Percentiles rank a stretch among this genome's conserved stretches.
phyloP scores from a whole-genome alignment of 1,140 invertebrate genomes.

The Trachymyrmex septentrionalis region DNA sequence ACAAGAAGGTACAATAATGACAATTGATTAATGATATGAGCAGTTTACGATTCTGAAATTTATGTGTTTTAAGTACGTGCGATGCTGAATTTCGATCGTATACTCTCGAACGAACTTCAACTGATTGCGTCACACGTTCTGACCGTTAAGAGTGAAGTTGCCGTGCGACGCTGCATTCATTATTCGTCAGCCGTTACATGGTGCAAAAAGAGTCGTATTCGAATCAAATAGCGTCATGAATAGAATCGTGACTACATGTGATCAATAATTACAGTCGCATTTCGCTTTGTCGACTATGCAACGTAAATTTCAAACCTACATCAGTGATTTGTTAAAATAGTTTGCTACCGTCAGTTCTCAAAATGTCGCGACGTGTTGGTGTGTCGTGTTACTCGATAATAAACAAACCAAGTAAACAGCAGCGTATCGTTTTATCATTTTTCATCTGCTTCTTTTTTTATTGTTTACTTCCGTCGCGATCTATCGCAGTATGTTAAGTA shows the following conservation, averaged over 20 bases:
- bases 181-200: background rate
- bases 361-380: no score
- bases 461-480: background rate
- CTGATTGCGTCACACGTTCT: background rate
- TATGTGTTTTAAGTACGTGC: background rate
- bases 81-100: background rate
- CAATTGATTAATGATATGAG: background rate
- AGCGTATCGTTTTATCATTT: background rate
- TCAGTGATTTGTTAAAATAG: background rate
- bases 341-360: no score
- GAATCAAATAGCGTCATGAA: background rate
- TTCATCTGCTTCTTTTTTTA: background rate
- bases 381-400: no score
- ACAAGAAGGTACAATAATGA: background rate
- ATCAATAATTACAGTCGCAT: background rate
- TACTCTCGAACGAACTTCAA: background rate
- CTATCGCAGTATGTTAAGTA: background rate
- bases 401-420: no score
- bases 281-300: background rate
- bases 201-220: background rate
- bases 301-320: background rate
- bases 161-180: background rate
- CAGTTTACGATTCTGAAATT: background rate
- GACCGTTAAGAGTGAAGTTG: background rate
- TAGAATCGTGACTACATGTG: background rate